Base-by-base conservation (phyloP, 2,888 invertebrate genomes). In the Cataglyphis livida region DNA sequence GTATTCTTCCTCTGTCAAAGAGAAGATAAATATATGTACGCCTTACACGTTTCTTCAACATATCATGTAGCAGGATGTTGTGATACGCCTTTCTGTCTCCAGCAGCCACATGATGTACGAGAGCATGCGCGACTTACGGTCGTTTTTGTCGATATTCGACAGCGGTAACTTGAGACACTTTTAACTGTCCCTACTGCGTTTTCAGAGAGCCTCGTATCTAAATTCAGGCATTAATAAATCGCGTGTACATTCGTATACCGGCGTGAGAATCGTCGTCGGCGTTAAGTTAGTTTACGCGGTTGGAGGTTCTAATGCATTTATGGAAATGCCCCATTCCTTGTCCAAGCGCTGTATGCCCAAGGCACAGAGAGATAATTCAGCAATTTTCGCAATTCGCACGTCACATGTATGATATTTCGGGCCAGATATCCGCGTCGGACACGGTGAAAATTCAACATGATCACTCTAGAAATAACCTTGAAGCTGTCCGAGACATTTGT, bases 171-270 rank as follows among this genome's bases (percentile, higher is more conserved):
- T 88, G 89, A 89, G 88, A 89, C 88, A 88, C 88, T 90, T 85
- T 88, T 88, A 87, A 88, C 85, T 90, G 85, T 86, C 87, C 91
- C 89, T 85, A 75, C 66, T 85, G 87, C 83, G 84, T 87, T 90
- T 91, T 90, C 91, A 68, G 62, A 90, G 91, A 91, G 83, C 79
- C 89, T 87, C 87, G 89, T 92, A 92, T 93, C 92, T 92, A 92
- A 93, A 93, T 93, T 91, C 90, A 89, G 92, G 88, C 91, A 91
- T 93, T 93, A 93, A 92, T 93, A 93, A 93, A 92, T 93, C 92
- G 91, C 85, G 85, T 87, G 84, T 88, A 86, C 88, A 82, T 87
- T 84, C 82, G 75, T 84, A 85, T 81, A 81, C 68, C 35, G 82
- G 66, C 74, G 82, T 48, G 84, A 68, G 87, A 88, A 87, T 89